Conservation (phyloP, 2,888 invertebrate species). For the Glaucopsyche alexis region DNA sequence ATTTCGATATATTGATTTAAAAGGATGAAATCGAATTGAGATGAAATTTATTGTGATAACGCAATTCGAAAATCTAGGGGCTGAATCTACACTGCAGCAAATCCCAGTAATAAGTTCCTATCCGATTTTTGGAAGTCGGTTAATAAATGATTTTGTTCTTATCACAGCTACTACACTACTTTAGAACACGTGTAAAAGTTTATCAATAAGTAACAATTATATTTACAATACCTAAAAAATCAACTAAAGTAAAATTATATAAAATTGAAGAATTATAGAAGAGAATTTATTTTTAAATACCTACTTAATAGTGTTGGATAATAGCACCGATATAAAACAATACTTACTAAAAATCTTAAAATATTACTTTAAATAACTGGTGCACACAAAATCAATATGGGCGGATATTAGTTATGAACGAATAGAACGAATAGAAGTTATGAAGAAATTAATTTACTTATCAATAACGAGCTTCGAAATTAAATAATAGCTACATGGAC, state of each 20-base stretch:
- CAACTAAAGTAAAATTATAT: not conserved
- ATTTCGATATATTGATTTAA: too few species aligned
- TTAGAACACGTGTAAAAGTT: not conserved
- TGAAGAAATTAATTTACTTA: not conserved
- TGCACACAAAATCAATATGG: not conserved
- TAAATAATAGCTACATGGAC: too few species aligned
- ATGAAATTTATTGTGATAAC: too few species aligned
- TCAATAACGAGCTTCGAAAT: not conserved
- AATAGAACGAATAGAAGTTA: not conserved
- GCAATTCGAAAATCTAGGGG: too few species aligned
- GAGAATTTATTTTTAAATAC: not conserved
- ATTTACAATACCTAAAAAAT: slow-evolving; percentile 6
- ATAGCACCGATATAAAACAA: slow-evolving; percentile 2
- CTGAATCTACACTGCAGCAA: too few species aligned
- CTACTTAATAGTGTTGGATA: not conserved
- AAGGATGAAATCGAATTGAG: too few species aligned
- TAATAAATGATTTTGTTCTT: not conserved
- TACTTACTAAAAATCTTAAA: not conserved
- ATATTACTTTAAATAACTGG: not conserved
- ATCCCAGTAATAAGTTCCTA: too few species aligned
- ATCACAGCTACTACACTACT: slow-evolving; percentile 3
- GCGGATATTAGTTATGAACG: too few species aligned
- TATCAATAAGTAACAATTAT: slow-evolving; percentile 13
- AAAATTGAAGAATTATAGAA: not conserved
- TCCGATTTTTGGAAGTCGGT: not conserved